Evolutionary conservation across 2,888 invertebrate species (phyloP).

Genomic region (Osmoderma eremita): DNA sequence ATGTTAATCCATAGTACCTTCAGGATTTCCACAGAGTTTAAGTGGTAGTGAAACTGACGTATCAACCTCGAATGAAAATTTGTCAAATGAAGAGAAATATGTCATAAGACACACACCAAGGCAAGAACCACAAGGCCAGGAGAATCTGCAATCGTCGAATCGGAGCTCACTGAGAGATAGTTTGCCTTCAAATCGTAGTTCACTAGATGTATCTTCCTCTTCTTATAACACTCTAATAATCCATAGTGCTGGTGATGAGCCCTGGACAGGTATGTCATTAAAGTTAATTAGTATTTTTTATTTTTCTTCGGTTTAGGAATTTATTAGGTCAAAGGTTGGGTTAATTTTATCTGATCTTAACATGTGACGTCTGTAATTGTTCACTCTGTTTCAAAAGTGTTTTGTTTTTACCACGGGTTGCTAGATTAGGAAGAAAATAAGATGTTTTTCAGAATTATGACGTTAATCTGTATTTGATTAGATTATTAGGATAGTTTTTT

Average conservation of each 20-base stretch:
- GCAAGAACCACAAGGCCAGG: slow-evolving; percentile 93
- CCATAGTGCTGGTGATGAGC: slow-evolving; percentile 78
- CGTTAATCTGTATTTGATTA: too few species aligned
- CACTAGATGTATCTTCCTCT: slow-evolving; percentile 79
- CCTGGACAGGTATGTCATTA: slow-evolving; percentile 69
- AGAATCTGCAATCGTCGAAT: slow-evolving; percentile 74
- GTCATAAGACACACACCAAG: slow-evolving; percentile 83
- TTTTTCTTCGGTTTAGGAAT: slow-evolving; percentile 1
- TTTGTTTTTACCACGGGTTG: slow-evolving; percentile 1
- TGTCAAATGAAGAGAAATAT: slow-evolving; percentile 86
- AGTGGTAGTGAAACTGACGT: slow-evolving; percentile 92
- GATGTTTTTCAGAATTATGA: too few species aligned
- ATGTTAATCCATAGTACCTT: not conserved
- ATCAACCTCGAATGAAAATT: slow-evolving; percentile 89
- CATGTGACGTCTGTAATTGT: slow-evolving; percentile 7
- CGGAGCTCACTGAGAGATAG: slow-evolving; percentile 71
- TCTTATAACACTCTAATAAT: slow-evolving; percentile 87
- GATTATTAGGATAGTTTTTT: too few species aligned
- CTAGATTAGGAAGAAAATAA: not conserved
- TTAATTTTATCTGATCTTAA: slow-evolving; percentile 10
- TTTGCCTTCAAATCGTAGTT: slow-evolving; percentile 72
- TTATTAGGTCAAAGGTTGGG: slow-evolving; percentile 24
- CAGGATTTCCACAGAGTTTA: slow-evolving; percentile 69
- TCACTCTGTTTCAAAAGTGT: slow-evolving; percentile 5
- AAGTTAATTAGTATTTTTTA: slow-evolving; percentile 3